Evolutionary conservation across 2,797 vertebrate genomes (phyloP), one percentile per base, ranked within the genome.

Genomic region (Luscinia luscinia): DNA sequence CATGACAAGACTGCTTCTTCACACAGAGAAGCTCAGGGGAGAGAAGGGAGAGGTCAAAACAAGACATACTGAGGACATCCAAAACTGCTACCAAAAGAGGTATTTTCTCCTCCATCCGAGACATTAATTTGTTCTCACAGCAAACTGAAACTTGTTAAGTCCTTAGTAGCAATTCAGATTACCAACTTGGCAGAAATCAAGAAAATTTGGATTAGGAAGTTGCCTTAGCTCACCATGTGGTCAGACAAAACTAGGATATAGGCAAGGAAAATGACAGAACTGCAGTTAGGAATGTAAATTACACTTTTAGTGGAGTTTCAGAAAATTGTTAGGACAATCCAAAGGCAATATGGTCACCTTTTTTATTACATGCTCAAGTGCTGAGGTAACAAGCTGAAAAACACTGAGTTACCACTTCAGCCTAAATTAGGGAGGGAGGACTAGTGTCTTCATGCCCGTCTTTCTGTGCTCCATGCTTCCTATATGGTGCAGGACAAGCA

Each of bases 291-390:
- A 89, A 75, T 2, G 36, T 32, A 22, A 84, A 52, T 34, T 64
- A 14, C 20, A 28, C 32, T 75, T 72, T 13, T 28, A 75, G 28
- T 15, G 13, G 24, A 68, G 40, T 84, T 89, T 62, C 30, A 78
- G 20, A 34, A 84, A 78, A 49, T 28, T 27, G 14, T 30, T 38
- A 81, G 21, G 34, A 54, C n/a, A 87, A 54, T 11, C 30, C 66
- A 75, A 52, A 57, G 3, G 4, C 7, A 27, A 10, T n/a, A 51
- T 1, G 3, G 3, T 30, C 32, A 64, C 12, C 43, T 51, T 66
- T 58, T 9, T 58, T 46, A 38, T 59, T 57, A 54, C 21, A 61
- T 0, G 0, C 32, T 4, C 9, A 59, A 51, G 8, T 49, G 13
- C 40, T 83, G 41, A 76, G 4, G 20, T 46, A 58, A 59, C 12